Conservation (phyloP, 92 coral and sea anemone genomes). For the Parazoanthus swiftii region DNA sequence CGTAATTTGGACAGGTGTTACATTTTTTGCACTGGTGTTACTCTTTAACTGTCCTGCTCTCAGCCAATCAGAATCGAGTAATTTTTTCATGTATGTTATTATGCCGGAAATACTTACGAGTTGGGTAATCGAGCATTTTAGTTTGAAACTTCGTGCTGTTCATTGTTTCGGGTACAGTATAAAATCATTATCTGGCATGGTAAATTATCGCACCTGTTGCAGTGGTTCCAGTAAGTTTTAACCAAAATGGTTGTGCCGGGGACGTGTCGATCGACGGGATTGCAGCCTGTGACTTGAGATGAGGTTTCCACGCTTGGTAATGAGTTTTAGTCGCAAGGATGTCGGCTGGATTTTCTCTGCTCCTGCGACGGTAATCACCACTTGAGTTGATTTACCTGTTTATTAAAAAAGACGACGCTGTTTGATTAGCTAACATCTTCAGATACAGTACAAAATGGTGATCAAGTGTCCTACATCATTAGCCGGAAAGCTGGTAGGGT, state of each 20-base stretch:
- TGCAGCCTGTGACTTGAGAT: constrained; percentile 55
- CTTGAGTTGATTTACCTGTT: constrained; percentile 55
- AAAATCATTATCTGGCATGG: not conserved
- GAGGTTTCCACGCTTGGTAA: constrained; percentile 63
- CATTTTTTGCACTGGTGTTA: too few relatives aligned
- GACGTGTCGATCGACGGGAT: constrained; percentile 51
- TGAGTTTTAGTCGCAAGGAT: constrained; percentile 69
- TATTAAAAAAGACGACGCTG: not conserved
- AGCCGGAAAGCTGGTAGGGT: too few relatives aligned
- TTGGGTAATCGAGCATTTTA: not conserved
- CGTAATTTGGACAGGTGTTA: too few relatives aligned
- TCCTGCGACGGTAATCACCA: constrained; percentile 77
- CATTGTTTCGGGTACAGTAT: not conserved
- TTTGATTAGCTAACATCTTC: not conserved
- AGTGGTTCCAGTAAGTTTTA: constrained; percentile 72
- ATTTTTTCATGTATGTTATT: too few relatives aligned
- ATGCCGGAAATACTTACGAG: too few relatives aligned
- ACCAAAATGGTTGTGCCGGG: constrained; percentile 60
- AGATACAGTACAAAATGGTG: not conserved
- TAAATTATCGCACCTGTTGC: constrained; percentile 24
- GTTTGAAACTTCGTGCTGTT: not conserved
- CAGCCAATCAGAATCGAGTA: too few relatives aligned
- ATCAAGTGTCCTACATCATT: too few relatives aligned
- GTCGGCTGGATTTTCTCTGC: constrained; percentile 54
- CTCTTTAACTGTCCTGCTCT: too few relatives aligned